Evolutionary conservation across 1,140 invertebrate genomes (phyloP).

Genomic region (Liolophura sinensis): DNA sequence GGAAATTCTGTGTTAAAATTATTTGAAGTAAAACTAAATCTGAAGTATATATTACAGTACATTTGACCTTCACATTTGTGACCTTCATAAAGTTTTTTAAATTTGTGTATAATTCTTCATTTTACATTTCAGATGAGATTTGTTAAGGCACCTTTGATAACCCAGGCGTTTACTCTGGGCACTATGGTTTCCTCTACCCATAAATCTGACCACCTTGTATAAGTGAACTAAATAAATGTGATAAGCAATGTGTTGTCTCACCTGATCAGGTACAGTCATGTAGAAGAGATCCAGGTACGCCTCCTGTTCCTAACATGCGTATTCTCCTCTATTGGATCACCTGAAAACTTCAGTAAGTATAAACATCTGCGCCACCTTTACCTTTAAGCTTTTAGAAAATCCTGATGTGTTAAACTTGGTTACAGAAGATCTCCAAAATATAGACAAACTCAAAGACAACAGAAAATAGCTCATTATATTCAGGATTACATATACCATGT

Average conservation of each 20-base stretch:
- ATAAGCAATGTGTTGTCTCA: background rate
- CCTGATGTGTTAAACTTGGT: no score
- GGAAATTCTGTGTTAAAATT: no score
- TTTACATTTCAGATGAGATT: background rate
- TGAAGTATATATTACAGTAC: no score
- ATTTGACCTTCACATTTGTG: background rate
- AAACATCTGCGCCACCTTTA: background rate
- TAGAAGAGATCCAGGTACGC: constrained; percentile 86
- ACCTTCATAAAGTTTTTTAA: background rate
- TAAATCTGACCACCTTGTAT: no score
- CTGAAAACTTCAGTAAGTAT: constrained; percentile 75
- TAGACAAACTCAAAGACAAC: no score
- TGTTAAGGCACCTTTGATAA: background rate
- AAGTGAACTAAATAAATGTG: no score
- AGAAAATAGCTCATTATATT: background rate
- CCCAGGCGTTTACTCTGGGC: no score
- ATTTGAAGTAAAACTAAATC: no score
- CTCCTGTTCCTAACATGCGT: constrained; percentile 90
- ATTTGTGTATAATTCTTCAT: background rate
- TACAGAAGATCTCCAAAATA: no score
- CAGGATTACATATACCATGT: no score
- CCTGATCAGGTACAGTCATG: constrained; percentile 72
- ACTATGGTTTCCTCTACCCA: no score
- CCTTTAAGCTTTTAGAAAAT: no score
- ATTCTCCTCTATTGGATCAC: constrained; percentile 87